Evolutionary conservation across 2,113 vertebrate species (phyloP).

Genomic region (Seriola dumerili): DNA sequence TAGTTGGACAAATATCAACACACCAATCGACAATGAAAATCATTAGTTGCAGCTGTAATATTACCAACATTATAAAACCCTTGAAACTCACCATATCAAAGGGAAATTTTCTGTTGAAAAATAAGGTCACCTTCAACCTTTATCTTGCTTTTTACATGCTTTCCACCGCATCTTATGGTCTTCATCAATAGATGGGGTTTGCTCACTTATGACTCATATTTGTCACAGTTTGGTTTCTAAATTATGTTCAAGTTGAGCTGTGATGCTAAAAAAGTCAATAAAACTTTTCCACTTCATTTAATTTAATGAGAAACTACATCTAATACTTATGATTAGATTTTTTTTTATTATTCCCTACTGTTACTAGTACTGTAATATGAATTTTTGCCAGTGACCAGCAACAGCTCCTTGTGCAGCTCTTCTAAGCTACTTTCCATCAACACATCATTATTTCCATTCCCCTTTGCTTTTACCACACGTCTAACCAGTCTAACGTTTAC

Average conservation of each 20-base stretch:
- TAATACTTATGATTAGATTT: background rate
- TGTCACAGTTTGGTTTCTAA: background rate
- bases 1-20: background rate
- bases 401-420: background rate
- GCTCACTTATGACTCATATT: background rate
- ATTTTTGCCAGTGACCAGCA: background rate
- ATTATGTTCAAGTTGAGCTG: background rate
- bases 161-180: too few relatives aligned
- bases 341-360: background rate
- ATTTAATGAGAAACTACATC: background rate
- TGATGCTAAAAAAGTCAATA: background rate
- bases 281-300: background rate
- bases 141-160: too few relatives aligned
- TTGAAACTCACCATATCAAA: background rate
- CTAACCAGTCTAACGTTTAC: slow-evolving; percentile 30
- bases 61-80: background rate
- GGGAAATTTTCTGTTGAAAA: too few relatives aligned
- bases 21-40: background rate
- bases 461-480: slow-evolving; percentile 11
- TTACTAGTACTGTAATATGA: background rate
- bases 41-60: background rate
- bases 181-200: too few relatives aligned
- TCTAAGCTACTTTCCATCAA: slow-evolving; percentile 36
- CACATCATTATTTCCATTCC: slow-evolving; percentile 40
- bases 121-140: too few relatives aligned